A percentile compares a stretch with the other conserved stretches of the same genome.
Conservation (phyloP, 2,113 vertebrate species). For the Microcebus griseorufus region DNA sequence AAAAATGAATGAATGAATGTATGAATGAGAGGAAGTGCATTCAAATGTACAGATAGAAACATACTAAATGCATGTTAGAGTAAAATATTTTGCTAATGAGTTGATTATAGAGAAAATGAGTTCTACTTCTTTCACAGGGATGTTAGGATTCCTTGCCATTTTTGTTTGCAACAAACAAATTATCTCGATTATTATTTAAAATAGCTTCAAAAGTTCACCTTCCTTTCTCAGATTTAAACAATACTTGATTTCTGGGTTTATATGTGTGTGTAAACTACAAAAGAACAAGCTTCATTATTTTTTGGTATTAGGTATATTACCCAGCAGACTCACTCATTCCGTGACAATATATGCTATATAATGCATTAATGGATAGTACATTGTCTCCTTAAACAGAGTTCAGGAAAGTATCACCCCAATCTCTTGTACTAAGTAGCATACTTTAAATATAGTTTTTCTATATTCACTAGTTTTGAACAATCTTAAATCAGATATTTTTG, state of each 20-base stretch:
- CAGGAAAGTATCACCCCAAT: not conserved
- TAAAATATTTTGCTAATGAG: not conserved
- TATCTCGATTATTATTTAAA: not conserved
- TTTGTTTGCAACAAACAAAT: not conserved
- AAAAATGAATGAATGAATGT: not conserved
- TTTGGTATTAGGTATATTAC: not conserved
- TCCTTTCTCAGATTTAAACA: slow-evolving; percentile 9
- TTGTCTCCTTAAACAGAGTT: not conserved
- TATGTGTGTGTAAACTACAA: not conserved
- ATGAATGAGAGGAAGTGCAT: not conserved
- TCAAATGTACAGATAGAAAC: not conserved
- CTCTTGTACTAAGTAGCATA: not conserved
- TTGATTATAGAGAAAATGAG: slow-evolving; percentile 9
- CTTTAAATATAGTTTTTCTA: not conserved
- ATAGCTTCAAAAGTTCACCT: slow-evolving; percentile 10
- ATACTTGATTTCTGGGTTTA: not conserved
- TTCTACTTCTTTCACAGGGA: not conserved
- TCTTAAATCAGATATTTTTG: not conserved
- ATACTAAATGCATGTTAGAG: not conserved
- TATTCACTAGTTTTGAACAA: not conserved
- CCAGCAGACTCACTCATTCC: not conserved
- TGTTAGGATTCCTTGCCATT: not conserved
- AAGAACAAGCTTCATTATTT: not conserved
- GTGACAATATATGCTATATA: not conserved
- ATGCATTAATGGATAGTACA: not conserved